Evolutionary conservation across 2,888 invertebrate genomes (phyloP).

Genomic region (Microdon myrmicae): DNA sequence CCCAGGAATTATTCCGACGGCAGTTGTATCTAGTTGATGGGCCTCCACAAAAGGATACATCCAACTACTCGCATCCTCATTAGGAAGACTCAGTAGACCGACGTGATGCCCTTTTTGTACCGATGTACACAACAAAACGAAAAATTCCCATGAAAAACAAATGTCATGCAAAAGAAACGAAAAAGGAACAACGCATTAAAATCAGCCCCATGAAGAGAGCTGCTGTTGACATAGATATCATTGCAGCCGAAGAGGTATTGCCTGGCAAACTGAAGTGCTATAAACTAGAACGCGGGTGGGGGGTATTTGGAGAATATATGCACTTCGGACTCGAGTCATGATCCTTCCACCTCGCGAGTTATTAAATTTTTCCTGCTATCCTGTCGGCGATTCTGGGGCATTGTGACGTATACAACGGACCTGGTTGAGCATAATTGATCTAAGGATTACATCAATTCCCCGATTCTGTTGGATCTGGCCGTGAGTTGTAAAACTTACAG

Average conservation of each 20-base stretch:
- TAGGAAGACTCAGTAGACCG: constrained; percentile 23
- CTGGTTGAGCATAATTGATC: constrained; percentile 5
- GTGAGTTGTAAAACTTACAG: background rate
- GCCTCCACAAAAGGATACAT: constrained; percentile 20
- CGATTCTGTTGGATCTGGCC: constrained; percentile 10
- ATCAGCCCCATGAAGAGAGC: too few species aligned
- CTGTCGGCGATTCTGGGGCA: constrained; percentile 6
- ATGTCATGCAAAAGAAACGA: too few species aligned
- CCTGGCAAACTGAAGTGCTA: background rate
- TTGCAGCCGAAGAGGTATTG: constrained; percentile 2
- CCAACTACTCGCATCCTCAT: constrained; percentile 37
- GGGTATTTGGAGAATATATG: too few species aligned
- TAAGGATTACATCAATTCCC: constrained; percentile 5
- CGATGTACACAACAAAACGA: constrained; percentile 31
- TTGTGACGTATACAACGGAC: constrained; percentile 12
- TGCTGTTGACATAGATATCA: constrained; percentile 41
- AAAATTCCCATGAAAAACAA: too few species aligned
- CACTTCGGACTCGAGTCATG: too few species aligned
- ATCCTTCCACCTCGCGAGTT: constrained; percentile 31
- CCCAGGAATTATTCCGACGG: background rate
- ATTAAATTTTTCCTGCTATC: constrained; percentile 23
- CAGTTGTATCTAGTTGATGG: background rate
- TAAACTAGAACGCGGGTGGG: constrained; percentile 15
- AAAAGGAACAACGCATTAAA: too few species aligned
- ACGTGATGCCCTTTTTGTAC: constrained; percentile 37